Evolutionary conservation across 2,888 invertebrate species (phyloP).

Genomic region (Cosmia trapezina): DNA sequence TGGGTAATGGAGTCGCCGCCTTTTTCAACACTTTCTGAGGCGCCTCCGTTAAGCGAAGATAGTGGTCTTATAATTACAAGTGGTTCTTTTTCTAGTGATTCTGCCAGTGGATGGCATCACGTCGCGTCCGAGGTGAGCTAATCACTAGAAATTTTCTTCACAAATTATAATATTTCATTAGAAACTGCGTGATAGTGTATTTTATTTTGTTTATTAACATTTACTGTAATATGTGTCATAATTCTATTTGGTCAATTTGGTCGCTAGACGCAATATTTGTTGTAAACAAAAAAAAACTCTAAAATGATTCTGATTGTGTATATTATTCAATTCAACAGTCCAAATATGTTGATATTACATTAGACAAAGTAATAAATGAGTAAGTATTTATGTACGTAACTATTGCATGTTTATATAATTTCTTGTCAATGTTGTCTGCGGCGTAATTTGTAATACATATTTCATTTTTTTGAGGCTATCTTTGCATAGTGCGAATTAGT

Average conservation of each 20-base stretch:
- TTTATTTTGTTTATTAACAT: not conserved
- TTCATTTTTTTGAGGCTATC: slow-evolving; percentile 1
- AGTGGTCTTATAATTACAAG: slow-evolving; percentile 93
- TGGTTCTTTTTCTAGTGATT: slow-evolving; percentile 94
- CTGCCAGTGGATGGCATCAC: slow-evolving; percentile 92
- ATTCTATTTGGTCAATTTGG: slow-evolving; percentile 2
- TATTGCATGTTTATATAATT: slow-evolving; percentile 18
- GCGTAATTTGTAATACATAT: slow-evolving; percentile 13
- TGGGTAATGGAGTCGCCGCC: slow-evolving; percentile 94
- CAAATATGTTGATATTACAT: not conserved
- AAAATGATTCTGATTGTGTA: not conserved
- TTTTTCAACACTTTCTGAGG: slow-evolving; percentile 94
- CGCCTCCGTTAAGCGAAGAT: slow-evolving; percentile 93
- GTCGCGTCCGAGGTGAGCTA: slow-evolving; percentile 92
- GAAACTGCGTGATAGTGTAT: slow-evolving; percentile 5
- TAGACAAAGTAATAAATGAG: not conserved
- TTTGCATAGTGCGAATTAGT: slow-evolving; percentile 20
- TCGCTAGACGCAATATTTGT: not conserved
- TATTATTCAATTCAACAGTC: not conserved
- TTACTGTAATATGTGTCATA: not conserved
- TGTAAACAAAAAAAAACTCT: slow-evolving; percentile 30
- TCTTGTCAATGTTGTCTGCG: slow-evolving; percentile 24
- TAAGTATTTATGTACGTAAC: slow-evolving; percentile 2
- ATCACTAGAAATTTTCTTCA: slow-evolving; percentile 38
- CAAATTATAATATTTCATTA: not conserved